phyloP scores from a whole-genome alignment of 2,113 vertebrate species.

The Muntiacus reevesi region DNA sequence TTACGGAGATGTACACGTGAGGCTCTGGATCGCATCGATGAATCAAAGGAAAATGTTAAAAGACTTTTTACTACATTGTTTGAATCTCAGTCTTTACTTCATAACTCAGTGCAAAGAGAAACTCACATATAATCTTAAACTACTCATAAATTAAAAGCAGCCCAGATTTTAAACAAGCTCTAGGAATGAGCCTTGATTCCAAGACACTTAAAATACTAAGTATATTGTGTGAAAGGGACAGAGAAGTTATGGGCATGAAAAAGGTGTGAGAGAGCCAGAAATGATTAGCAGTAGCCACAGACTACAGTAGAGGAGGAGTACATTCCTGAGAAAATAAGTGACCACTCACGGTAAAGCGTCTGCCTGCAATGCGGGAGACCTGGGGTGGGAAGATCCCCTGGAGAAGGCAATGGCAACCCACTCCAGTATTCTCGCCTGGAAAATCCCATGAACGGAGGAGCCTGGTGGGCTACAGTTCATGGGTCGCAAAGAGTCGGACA shows the following conservation, averaged over 20 bases:
- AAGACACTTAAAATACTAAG: background rate
- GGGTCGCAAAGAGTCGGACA: background rate
- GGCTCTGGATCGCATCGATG: background rate
- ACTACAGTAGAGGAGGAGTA: background rate
- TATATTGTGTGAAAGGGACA: background rate
- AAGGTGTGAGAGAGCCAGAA: background rate
- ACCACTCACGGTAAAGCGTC: background rate
- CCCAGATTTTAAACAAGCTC: background rate
- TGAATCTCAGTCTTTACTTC: background rate
- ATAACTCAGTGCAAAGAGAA: background rate
- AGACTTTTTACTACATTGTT: slow-evolving; percentile 5
- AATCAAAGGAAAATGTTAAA: background rate
- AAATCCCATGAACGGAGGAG: background rate
- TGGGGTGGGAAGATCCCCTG: background rate
- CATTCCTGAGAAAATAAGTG: background rate
- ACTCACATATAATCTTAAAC: background rate
- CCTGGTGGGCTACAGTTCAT: background rate
- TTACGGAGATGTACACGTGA: background rate
- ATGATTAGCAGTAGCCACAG: background rate
- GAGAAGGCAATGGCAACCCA: background rate
- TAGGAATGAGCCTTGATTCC: background rate
- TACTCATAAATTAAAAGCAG: background rate
- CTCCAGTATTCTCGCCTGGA: background rate
- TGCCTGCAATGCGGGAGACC: background rate
- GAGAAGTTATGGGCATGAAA: background rate